Evolutionary conservation across 2,797 vertebrate species (phyloP).

Genomic region (Anolis apletophallus): DNA sequence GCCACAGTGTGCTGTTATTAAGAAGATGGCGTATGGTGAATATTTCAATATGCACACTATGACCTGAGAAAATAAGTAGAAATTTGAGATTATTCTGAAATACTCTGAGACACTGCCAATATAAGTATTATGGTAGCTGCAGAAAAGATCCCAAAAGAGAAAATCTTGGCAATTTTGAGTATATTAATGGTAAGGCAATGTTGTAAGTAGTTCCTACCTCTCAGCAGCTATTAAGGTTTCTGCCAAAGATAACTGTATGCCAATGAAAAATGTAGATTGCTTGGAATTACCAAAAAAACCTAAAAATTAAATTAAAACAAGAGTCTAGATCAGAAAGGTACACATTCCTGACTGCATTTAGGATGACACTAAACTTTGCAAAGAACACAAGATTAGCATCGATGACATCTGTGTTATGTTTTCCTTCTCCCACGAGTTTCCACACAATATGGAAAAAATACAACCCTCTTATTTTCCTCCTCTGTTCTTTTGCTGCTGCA

Average conservation of each 20-base stretch:
- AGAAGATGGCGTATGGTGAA: constrained; percentile 6
- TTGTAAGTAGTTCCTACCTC: not conserved
- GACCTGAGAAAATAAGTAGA: not conserved
- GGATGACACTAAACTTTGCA: not conserved
- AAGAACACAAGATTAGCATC: too few relatives aligned
- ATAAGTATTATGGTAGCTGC: constrained; percentile 23
- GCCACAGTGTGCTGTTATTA: not conserved
- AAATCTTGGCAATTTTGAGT: not conserved
- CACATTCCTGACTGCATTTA: not conserved
- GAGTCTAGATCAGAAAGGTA: not conserved
- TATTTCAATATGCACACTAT: constrained; percentile 12
- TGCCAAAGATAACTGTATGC: not conserved
- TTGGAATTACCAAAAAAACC: not conserved
- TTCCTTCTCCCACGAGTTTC: not conserved
- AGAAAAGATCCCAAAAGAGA: constrained; percentile 28
- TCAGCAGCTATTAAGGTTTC: rapidly evolving
- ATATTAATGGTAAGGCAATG: not conserved
- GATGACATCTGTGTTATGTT: not conserved
- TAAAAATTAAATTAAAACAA: too few relatives aligned
- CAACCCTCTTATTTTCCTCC: not conserved
- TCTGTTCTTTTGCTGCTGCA: not conserved
- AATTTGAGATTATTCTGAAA: constrained; percentile 21
- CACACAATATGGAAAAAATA: not conserved
- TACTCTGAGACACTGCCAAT: not conserved
- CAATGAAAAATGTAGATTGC: not conserved